Conservation (phyloP, 2,888 invertebrate genomes). For the Dynastes tityus region DNA sequence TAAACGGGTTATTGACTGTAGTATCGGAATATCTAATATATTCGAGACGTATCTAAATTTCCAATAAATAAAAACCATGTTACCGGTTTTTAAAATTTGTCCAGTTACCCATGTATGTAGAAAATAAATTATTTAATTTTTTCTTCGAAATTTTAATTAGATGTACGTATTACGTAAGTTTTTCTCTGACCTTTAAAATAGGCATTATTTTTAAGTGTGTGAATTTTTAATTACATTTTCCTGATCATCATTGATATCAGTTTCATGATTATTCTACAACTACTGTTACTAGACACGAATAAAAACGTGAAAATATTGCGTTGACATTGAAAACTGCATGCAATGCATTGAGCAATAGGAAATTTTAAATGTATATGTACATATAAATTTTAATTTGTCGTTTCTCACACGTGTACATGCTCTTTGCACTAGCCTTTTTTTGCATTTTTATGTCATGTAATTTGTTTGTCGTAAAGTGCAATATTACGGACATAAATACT, state of each 20-base stretch:
- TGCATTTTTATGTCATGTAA: no score
- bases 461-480: no score
- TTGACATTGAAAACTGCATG: conserved; percentile 32
- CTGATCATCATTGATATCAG: neutral
- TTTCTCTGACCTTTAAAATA: conserved; percentile 31
- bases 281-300: conserved; percentile 14
- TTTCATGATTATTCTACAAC: neutral
- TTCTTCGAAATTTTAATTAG: neutral
- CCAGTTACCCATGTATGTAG: neutral
- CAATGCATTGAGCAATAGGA: conserved; percentile 16
- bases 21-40: neutral
- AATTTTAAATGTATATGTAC: neutral
- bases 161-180: neutral
- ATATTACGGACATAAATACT: no score
- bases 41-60: neutral
- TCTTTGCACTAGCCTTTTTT: no score
- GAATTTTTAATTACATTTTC: conserved; percentile 19
- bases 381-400: conserved; percentile 4
- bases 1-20: no score
- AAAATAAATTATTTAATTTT: neutral
- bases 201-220: conserved; percentile 15
- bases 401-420: no score
- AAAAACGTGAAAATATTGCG: conserved; percentile 4
- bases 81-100: neutral
- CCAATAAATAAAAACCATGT: neutral